phyloP scores from a whole-genome alignment of 2,888 invertebrate species.

The Tupiocoris notatus region DNA sequence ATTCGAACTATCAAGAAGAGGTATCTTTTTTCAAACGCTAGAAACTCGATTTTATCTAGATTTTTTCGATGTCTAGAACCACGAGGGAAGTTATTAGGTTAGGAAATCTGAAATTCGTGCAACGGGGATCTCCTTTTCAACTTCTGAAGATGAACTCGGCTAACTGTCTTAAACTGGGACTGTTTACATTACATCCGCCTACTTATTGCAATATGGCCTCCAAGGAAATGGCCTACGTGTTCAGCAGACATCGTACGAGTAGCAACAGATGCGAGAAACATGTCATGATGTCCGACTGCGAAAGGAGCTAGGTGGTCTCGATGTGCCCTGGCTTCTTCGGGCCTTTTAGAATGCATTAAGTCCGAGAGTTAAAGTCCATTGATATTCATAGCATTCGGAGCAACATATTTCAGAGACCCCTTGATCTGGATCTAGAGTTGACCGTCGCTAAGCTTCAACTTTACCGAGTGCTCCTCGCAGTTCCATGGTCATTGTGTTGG shows the following conservation, averaged over 20 bases:
- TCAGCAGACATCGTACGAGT: not conserved
- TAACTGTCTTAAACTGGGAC: too few species aligned
- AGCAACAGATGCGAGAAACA: slow-evolving; percentile 9
- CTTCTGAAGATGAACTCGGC: too few species aligned
- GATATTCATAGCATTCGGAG: not conserved
- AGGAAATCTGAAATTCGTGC: too few species aligned
- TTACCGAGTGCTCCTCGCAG: too few species aligned
- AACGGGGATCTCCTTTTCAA: too few species aligned
- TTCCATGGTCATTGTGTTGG: too few species aligned
- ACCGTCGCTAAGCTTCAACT: not conserved
- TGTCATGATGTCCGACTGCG: not conserved
- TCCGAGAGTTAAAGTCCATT: slow-evolving; percentile 1
- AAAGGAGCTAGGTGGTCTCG: not conserved
- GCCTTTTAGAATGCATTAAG: slow-evolving; percentile 11
- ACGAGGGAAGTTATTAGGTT: too few species aligned
- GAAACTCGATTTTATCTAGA: too few species aligned
- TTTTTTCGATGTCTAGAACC: too few species aligned
- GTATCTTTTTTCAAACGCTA: too few species aligned
- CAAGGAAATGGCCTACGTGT: slow-evolving; percentile 2
- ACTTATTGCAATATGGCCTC: not conserved
- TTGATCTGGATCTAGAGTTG: not conserved
- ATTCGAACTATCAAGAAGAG: too few species aligned
- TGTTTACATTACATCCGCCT: too few species aligned
- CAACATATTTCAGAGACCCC: slow-evolving; percentile 1
- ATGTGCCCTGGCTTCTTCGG: not conserved